Conservation (phyloP, 2,797 vertebrate species). For the Euthynnus affinis region DNA sequence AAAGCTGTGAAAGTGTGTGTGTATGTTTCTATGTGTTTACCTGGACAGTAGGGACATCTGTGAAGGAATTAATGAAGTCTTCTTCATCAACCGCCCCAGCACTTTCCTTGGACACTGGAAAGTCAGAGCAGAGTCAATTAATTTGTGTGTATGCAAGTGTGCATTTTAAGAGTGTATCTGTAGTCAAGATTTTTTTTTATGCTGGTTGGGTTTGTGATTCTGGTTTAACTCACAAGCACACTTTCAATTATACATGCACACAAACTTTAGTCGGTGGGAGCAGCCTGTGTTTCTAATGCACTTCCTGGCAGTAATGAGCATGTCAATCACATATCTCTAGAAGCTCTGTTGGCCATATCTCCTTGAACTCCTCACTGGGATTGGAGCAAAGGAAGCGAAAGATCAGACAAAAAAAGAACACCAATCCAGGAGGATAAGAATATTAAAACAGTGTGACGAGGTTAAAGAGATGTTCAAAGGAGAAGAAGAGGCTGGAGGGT, state of each 20-base stretch:
- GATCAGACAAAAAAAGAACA: slow-evolving; percentile 6
- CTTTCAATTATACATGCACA: not conserved
- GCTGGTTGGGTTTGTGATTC: slow-evolving; percentile 18
- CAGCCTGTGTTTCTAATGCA: slow-evolving; percentile 69
- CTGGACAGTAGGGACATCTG: slow-evolving; percentile 95
- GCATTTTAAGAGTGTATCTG: not conserved
- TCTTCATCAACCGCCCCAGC: slow-evolving; percentile 95
- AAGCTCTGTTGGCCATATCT: slow-evolving; percentile 44
- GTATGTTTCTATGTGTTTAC: slow-evolving; percentile 75
- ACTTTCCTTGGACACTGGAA: slow-evolving; percentile 92
- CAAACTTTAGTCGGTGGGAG: slow-evolving; percentile 18
- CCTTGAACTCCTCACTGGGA: slow-evolving; percentile 28
- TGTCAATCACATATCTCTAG: slow-evolving; percentile 68
- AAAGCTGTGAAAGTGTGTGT: not conserved
- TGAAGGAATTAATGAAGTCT: slow-evolving; percentile 96
- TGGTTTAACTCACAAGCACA: slow-evolving; percentile 26
- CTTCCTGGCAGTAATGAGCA: slow-evolving; percentile 72
- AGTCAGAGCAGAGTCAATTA: slow-evolving; percentile 33
- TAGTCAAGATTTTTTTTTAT: not conserved
- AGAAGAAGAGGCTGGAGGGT: not conserved
- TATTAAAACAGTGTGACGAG: slow-evolving; percentile 9
- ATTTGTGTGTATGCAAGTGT: not conserved
- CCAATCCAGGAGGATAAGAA: not conserved
- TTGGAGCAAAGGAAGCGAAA: slow-evolving; percentile 19
- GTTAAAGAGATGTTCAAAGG: not conserved